phyloP scores from a whole-genome alignment of 2,797 vertebrate genomes.

The Sparidentex hasta region DNA sequence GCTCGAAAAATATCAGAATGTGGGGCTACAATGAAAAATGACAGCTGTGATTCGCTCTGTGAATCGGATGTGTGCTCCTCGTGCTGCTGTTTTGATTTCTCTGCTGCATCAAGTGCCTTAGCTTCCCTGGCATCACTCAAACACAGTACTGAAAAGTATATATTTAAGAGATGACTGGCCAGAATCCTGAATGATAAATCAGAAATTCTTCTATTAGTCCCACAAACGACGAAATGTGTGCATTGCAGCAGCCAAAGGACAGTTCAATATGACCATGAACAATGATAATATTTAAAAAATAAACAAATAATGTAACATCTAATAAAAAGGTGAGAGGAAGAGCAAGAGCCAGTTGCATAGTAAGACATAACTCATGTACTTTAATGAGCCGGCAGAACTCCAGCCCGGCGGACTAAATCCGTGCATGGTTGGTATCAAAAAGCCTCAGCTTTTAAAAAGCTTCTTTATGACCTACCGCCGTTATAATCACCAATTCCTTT shows the following conservation, averaged over 20 bases:
- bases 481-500: slow-evolving; percentile 61
- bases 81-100: slow-evolving; percentile 7
- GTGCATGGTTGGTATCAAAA: slow-evolving; percentile 14
- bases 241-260: no score
- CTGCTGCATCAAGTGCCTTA: not conserved
- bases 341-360: not conserved
- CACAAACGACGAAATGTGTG: no score
- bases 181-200: not conserved
- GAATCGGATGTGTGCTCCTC: slow-evolving; percentile 24
- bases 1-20: slow-evolving; percentile 35
- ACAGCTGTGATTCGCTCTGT: slow-evolving; percentile 34
- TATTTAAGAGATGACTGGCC: slow-evolving; percentile 3
- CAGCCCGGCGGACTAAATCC: slow-evolving; percentile 5
- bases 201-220: not conserved
- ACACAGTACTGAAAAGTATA: not conserved
- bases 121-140: not conserved
- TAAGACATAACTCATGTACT: not conserved
- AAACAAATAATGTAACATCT: no score
- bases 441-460: slow-evolving; percentile 10
- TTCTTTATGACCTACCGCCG: slow-evolving; percentile 19
- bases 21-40: slow-evolving; percentile 36
- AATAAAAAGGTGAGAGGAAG: no score
- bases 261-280: no score
- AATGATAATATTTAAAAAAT: no score
- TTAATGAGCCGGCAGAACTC: slow-evolving; percentile 7